A percentile compares a stretch with the other conserved stretches of the same genome.
Evolutionary conservation across 2,888 invertebrate genomes (phyloP).

Genomic region (Drosophila prostipennis): DNA sequence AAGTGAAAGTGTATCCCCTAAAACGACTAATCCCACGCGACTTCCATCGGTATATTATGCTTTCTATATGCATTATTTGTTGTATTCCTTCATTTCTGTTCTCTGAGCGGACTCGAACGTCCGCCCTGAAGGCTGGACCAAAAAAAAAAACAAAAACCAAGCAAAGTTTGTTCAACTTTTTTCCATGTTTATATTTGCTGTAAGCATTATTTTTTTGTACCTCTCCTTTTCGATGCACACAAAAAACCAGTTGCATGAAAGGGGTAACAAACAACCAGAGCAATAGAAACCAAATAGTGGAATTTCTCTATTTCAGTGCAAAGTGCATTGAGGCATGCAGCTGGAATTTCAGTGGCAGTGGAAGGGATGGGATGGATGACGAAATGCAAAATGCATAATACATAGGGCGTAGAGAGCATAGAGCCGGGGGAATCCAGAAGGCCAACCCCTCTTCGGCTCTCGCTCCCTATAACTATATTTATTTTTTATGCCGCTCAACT

Average conservation of each 20-base stretch:
- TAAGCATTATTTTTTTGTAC: slow-evolving; percentile 56
- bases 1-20: slow-evolving; percentile 36
- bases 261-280: slow-evolving; percentile 34
- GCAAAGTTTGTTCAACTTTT: slow-evolving; percentile 70
- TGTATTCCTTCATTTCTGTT: slow-evolving; percentile 31
- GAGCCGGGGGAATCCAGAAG: slow-evolving; percentile 15
- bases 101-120: slow-evolving; percentile 48
- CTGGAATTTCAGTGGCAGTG: slow-evolving; percentile 41
- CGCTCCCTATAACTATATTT: slow-evolving; percentile 17
- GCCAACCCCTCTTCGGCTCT: not conserved
- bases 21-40: slow-evolving; percentile 33
- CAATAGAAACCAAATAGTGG: slow-evolving; percentile 54
- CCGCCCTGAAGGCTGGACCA: slow-evolving; percentile 52
- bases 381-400: slow-evolving; percentile 62
- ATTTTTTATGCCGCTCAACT: slow-evolving; percentile 44
- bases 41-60: slow-evolving; percentile 14
- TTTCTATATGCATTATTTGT: slow-evolving; percentile 33
- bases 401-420: slow-evolving; percentile 41
- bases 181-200: slow-evolving; percentile 61
- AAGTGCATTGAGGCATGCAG: slow-evolving; percentile 72
- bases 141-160: slow-evolving; percentile 7
- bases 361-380: slow-evolving; percentile 28
- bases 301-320: slow-evolving; percentile 58
- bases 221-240: slow-evolving; percentile 61
- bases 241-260: slow-evolving; percentile 74